Conservation (phyloP, 2,888 invertebrate genomes). For the Thysanoteuthis rhombus region DNA sequence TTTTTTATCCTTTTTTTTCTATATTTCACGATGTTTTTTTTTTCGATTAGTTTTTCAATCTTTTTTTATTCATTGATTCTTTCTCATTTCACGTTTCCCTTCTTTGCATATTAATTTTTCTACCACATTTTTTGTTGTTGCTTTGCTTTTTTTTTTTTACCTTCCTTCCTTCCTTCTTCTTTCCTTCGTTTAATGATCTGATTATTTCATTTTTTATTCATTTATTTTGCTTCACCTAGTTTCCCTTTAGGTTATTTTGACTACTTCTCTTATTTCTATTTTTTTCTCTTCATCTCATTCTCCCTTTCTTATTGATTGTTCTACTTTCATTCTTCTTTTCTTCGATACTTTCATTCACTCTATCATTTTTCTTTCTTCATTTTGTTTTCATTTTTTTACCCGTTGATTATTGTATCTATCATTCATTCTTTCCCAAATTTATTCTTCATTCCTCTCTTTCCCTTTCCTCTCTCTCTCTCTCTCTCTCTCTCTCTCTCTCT, state of each 20-base stretch:
- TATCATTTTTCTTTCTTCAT: not conserved
- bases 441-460: not conserved
- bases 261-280: not conserved
- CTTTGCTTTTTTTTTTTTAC: not conserved
- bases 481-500: no score
- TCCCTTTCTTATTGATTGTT: not conserved
- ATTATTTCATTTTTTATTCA: not conserved
- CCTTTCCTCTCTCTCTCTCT: no score
- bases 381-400: no score
- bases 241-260: not conserved
- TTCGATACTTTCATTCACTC: not conserved
- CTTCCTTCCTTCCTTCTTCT: not conserved
- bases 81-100: no score
- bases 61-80: not conserved
- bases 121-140: not conserved
- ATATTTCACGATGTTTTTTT: no score
- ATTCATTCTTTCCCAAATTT: not conserved
- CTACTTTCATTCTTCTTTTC: not conserved
- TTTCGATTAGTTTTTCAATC: not conserved
- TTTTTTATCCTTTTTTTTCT: not conserved
- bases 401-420: no score
- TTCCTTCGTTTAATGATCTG: not conserved
- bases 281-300: not conserved
- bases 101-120: not conserved
- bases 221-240: not conserved